phyloP scores from a whole-genome alignment of 2,797 vertebrate species.

The Clarias platycephalus region DNA sequence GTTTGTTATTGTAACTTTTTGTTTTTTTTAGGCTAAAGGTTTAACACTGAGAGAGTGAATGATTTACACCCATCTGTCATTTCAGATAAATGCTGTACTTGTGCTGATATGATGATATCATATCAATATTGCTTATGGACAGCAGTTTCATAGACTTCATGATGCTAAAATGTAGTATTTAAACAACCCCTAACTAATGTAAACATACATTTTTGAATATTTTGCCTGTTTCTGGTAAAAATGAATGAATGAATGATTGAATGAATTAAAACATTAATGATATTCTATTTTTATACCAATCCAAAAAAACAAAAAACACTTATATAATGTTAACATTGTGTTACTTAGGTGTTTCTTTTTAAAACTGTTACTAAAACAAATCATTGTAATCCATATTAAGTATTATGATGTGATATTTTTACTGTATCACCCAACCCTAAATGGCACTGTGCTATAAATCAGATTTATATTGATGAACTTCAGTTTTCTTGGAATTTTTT shows the following conservation, averaged over 20 bases:
- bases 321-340: background rate
- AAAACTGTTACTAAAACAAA: background rate
- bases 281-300: background rate
- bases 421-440: background rate
- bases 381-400: background rate
- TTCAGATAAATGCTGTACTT: background rate
- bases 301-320: background rate
- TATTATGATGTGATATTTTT: background rate
- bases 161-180: background rate
- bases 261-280: background rate
- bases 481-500: background rate
- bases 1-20: conserved; percentile 44
- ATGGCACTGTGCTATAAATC: conserved; percentile 12
- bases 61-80: background rate
- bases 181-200: background rate
- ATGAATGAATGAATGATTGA: background rate
- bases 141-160: background rate
- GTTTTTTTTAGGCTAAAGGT: conserved; percentile 26
- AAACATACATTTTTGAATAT: background rate
- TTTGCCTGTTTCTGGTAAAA: background rate
- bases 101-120: background rate
- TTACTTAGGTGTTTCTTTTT: background rate
- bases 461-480: background rate
- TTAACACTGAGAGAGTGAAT: conserved; percentile 1
- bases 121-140: background rate